Conservation (phyloP, 2,888 invertebrate species). For the Tholera decimalis region DNA sequence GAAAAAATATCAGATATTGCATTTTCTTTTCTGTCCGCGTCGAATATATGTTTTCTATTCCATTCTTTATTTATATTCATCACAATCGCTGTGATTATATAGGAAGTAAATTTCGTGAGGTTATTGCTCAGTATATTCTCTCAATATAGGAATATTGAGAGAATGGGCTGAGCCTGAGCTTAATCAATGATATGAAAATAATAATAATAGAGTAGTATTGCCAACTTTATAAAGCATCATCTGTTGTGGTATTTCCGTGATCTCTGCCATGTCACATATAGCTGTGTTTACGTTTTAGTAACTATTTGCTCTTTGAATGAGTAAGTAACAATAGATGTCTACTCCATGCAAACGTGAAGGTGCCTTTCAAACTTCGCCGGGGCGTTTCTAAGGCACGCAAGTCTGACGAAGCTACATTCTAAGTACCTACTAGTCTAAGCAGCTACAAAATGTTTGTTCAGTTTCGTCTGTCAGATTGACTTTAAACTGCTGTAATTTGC, state of each 20-base stretch:
- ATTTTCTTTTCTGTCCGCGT: no score
- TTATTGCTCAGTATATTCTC: no score
- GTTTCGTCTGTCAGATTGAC: neutral
- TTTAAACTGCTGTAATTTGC: neutral
- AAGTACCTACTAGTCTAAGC: no score
- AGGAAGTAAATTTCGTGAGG: no score
- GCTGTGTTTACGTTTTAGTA: constrained; percentile 5
- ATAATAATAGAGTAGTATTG: no score
- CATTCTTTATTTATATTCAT: no score
- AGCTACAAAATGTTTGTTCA: constrained; percentile 1
- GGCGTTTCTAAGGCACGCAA: constrained; percentile 23
- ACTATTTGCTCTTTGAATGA: constrained; percentile 37
- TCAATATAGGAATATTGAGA: no score
- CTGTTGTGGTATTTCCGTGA: neutral
- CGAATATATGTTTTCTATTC: no score
- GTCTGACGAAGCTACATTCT: neutral
- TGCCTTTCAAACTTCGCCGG: constrained; percentile 13
- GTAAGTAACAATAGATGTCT: constrained; percentile 30
- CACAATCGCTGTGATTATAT: no score
- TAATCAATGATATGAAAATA: neutral
- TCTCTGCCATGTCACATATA: constrained; percentile 1
- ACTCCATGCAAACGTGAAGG: constrained; percentile 29
- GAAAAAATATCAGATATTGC: no score
- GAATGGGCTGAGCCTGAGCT: no score
- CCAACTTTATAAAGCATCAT: neutral